Conservation (phyloP, 2,888 invertebrate species). For the Cephonodes hylas region DNA sequence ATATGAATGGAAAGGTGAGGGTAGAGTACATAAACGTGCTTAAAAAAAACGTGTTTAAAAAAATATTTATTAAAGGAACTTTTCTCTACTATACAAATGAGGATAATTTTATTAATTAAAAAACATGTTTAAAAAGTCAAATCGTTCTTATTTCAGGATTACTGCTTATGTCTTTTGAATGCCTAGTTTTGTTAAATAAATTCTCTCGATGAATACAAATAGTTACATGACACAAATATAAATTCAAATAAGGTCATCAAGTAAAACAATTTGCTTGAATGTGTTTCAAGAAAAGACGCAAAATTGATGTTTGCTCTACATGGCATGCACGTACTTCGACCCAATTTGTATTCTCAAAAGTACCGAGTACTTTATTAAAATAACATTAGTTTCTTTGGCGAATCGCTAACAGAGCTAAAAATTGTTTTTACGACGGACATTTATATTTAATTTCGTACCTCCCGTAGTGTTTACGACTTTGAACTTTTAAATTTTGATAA, state of each 20-base stretch:
- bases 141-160: not conserved
- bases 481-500: no score
- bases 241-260: not conserved
- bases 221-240: not conserved
- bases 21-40: not conserved
- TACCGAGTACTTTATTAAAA: conserved; percentile 23
- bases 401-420: not conserved
- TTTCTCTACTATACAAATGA: not conserved
- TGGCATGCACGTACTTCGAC: conserved; percentile 28
- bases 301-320: conserved; percentile 12
- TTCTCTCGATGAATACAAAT: not conserved
- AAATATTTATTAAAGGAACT: not conserved
- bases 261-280: not conserved
- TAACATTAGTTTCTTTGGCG: conserved; percentile 6
- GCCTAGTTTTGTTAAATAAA: not conserved
- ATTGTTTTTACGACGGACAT: not conserved
- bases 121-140: no score
- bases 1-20: not conserved
- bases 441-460: not conserved
- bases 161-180: not conserved
- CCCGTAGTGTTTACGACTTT: not conserved
- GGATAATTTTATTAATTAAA: no score
- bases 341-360: conserved; percentile 32
- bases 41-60: not conserved
- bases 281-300: not conserved